phyloP scores from a whole-genome alignment of 2,888 invertebrate species.

The Lasioglossum malachurum region DNA sequence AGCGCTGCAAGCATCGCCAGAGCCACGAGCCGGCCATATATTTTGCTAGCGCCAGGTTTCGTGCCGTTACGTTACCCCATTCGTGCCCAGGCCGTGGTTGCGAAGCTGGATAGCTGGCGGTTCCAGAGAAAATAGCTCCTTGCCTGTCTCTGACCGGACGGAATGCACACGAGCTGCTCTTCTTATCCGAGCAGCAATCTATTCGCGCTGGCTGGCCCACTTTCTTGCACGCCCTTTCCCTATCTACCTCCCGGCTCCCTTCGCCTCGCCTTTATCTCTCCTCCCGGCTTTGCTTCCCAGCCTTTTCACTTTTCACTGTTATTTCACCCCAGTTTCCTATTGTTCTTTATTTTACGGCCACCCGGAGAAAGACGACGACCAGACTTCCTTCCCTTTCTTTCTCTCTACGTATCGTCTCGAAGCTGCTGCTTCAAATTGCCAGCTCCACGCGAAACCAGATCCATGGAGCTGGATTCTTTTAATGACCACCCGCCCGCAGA shows the following conservation, averaged over 20 bases:
- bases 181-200: slow-evolving; percentile 60
- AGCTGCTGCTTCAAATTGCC: not conserved
- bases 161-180: slow-evolving; percentile 55
- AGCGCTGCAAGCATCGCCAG: slow-evolving; percentile 61
- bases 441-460: not conserved
- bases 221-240: slow-evolving; percentile 42
- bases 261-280: slow-evolving; percentile 41
- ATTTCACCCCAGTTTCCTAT: slow-evolving; percentile 10
- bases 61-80: slow-evolving; percentile 66
- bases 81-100: slow-evolving; percentile 56
- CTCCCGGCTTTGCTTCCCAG: slow-evolving; percentile 20
- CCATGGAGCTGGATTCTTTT: not conserved
- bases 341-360: slow-evolving; percentile 18
- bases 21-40: slow-evolving; percentile 76
- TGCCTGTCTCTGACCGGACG: slow-evolving; percentile 63
- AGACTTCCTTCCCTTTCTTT: not conserved
- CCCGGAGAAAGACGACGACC: not conserved
- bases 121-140: slow-evolving; percentile 56
- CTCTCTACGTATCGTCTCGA: not conserved
- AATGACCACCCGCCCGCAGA: not conserved
- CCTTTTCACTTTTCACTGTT: slow-evolving; percentile 39
- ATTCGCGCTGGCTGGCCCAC: slow-evolving; percentile 63
- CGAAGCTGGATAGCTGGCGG: slow-evolving; percentile 52
- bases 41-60: slow-evolving; percentile 70
- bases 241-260: slow-evolving; percentile 16